Conservation (phyloP, 2,888 invertebrate genomes). For the Parapristionchus giblindavisi region DNA sequence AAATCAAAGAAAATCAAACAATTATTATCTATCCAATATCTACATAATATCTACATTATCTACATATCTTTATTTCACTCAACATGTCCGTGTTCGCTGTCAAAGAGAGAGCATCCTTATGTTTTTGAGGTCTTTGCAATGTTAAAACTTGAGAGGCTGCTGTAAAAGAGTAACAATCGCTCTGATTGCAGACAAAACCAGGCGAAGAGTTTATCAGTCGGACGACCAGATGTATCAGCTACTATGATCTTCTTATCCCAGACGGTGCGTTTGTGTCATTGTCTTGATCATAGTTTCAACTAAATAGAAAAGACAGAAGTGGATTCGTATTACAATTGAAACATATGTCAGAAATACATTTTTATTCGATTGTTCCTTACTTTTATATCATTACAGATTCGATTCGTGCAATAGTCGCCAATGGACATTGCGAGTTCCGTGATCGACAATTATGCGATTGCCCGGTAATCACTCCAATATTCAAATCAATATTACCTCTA, state of each 20-base stretch:
- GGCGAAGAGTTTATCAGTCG: slow-evolving; percentile 27
- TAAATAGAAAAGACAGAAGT: not conserved
- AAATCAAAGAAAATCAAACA: not conserved
- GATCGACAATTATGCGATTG: slow-evolving; percentile 37
- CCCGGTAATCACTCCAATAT: slow-evolving; percentile 2
- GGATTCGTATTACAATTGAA: not conserved
- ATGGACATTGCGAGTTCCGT: slow-evolving; percentile 26
- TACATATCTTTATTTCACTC: not conserved
- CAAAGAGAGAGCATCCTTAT: not conserved
- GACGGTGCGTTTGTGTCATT: too few species aligned
- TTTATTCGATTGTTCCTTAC: too few species aligned
- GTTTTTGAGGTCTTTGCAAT: not conserved
- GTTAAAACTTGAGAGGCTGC: not conserved
- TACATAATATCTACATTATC: not conserved
- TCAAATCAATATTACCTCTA: not conserved
- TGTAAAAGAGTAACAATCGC: not conserved
- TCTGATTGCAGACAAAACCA: not conserved
- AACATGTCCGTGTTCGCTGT: not conserved
- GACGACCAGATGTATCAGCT: slow-evolving; percentile 23
- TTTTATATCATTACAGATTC: slow-evolving; percentile 31
- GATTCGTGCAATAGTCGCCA: slow-evolving; percentile 22
- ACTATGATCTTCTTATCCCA: slow-evolving; percentile 28
- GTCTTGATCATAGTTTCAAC: not conserved
- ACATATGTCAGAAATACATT: too few species aligned
- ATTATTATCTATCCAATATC: not conserved